phyloP scores from a whole-genome alignment of 2,797 vertebrate genomes.

The Hippopotamyrus pictus region DNA sequence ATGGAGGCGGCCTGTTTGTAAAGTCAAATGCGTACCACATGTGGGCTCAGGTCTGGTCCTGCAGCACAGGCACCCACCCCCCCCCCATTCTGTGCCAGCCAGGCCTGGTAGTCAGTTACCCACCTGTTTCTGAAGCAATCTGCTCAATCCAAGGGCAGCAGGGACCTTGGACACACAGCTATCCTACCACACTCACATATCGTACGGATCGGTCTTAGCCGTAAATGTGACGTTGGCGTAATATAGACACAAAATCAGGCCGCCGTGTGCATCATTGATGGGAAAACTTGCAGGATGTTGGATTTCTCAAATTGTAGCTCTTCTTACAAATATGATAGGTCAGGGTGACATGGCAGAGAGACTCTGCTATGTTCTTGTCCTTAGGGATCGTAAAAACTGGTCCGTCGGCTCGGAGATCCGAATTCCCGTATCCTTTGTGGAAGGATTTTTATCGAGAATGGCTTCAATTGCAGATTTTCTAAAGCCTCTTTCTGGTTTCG shows the following conservation, averaged over 20 bases:
- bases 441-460: not conserved
- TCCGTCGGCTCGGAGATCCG: constrained; percentile 19
- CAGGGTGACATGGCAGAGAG: not conserved
- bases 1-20: constrained; percentile 52
- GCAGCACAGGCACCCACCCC: constrained; percentile 28
- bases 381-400: not conserved
- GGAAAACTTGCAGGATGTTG: not conserved
- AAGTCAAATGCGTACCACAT: constrained; percentile 60
- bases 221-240: not conserved
- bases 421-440: constrained; percentile 25
- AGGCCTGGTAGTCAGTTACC: constrained; percentile 1
- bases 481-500: constrained; percentile 26
- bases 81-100: not conserved
- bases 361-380: not conserved
- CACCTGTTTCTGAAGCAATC: not conserved
- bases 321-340: not conserved
- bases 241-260: not conserved
- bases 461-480: constrained; percentile 39
- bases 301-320: not conserved
- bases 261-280: not conserved
- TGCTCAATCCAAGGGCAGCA: not conserved
- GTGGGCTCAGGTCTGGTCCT: constrained; percentile 46
- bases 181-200: not conserved
- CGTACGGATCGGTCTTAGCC: not conserved
- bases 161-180: not conserved